phyloP scores from a whole-genome alignment of 35 echinoderm and acorn worm species.

The Nesometra sesokonis region DNA sequence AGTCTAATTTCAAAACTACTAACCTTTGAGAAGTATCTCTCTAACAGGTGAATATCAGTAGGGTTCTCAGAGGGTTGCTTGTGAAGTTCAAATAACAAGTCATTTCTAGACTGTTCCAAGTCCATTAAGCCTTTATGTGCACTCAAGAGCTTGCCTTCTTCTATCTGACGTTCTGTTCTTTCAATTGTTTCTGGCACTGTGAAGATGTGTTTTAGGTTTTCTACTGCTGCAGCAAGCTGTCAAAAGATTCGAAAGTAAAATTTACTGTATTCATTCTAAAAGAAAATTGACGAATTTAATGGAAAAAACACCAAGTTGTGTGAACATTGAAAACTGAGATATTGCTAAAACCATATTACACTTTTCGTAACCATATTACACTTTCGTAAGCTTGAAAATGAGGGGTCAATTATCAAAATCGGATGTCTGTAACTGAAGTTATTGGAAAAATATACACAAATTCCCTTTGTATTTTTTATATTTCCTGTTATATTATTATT shows the following conservation, averaged over 20 bases:
- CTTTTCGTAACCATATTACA: no score
- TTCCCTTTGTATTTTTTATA: no score
- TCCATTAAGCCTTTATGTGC: conserved; percentile 99
- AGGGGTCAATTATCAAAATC: no score
- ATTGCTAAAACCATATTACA: no score
- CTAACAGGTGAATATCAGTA: conserved; percentile 51
- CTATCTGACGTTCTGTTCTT: conserved; percentile 67
- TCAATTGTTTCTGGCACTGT: conserved; percentile 86
- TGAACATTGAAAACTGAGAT: background rate
- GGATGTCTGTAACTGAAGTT: no score
- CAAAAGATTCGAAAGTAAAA: background rate
- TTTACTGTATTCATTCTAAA: background rate
- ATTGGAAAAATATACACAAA: no score
- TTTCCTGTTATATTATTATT: no score
- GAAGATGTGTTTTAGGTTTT: conserved; percentile 95
- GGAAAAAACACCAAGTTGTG: background rate
- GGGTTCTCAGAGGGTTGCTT: conserved; percentile 86
- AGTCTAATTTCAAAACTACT: no score
- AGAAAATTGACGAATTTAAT: background rate
- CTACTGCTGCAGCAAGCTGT: conserved; percentile 92
- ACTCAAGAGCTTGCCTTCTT: conserved; percentile 47
- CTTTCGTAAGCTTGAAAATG: no score
- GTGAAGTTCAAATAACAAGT: conserved; percentile 94
- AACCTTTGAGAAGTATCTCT: background rate
- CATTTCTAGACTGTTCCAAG: conserved; percentile 82